Evolutionary conservation across 2,113 vertebrate genomes (phyloP), one percentile per base, ranked within the genome.

Genomic region (Festucalex cinctus): DNA sequence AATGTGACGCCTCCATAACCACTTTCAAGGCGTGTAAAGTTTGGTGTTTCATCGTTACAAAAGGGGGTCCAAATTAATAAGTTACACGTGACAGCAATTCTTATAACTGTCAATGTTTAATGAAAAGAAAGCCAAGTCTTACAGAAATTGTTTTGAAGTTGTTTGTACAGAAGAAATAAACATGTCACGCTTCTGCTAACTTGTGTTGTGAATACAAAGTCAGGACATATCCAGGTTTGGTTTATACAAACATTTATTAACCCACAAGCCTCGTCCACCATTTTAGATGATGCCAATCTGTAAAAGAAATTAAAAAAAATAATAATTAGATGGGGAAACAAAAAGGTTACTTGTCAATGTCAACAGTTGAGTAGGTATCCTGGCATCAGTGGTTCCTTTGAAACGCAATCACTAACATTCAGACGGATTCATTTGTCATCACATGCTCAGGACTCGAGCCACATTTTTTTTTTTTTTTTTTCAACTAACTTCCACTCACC

Each of bases 221-320:
- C 14, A 32, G 48, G 1, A 2, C 48, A 49, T 46, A 19, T 49
- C 2, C 26, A 9, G 14, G 54, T 8, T 57, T 57, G 54, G 26
- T 90, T 91, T 90, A 85, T 90, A 92, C 82, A 91, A 92, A 80
- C 86, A 88, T 95, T 95, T 95, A 95, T 95, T 95, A 76, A 91
- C 93, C 86, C 91, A 89, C 92, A 91, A 89, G 91, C 85, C 77
- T 88, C 82, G 76, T 12, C 3, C 80, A 62, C 80, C 86, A 82
- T 81, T 91, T 96, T 95, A 99, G 95, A 99, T 99, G 92, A 99
- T 98, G 78, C 97, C 97, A 89, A 99, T 99, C 96, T 99, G 93
- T 62, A 93, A 85, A 69, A 85, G 72, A 86, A n/a, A n/a, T n/a
- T 88, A 80, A 73, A 62, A 7, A 0, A 70, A 24, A 28, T 9